Percentiles rank a stretch among this genome's conserved stretches.
Conservation (phyloP, 2,888 invertebrate species). For the Sarcophaga variegata region DNA sequence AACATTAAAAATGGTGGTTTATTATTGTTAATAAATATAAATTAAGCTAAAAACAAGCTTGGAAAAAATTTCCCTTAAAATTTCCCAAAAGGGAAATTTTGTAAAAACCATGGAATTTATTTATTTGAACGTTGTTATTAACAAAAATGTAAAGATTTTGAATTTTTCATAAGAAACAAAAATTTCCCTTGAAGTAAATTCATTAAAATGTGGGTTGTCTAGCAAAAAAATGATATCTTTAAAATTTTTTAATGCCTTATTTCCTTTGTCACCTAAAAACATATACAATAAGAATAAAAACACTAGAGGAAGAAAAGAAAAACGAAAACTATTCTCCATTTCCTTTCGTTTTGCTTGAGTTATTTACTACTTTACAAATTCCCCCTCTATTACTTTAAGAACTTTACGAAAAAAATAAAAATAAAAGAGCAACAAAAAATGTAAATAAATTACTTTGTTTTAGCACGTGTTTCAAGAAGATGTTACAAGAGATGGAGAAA, state of each 20-base stretch:
- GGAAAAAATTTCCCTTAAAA: conserved; percentile 26
- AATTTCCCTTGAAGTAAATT: background rate
- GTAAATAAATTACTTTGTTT: conserved; percentile 58
- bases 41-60: background rate
- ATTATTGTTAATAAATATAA: too few species aligned
- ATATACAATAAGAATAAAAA: conserved; percentile 9
- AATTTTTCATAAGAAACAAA: background rate
- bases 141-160: background rate
- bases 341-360: conserved; percentile 68
- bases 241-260: conserved; percentile 38
- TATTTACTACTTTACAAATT: conserved; percentile 42
- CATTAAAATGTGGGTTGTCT: background rate
- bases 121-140: background rate
- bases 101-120: background rate
- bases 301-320: background rate
- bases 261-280: conserved; percentile 61
- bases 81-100: conserved; percentile 49
- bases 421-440: conserved; percentile 30
- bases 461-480: conserved; percentile 65
- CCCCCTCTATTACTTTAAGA: background rate
- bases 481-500: background rate
- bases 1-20: too few species aligned
- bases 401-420: conserved; percentile 17
- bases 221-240: background rate
- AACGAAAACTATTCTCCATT: conserved; percentile 38